Base-by-base conservation (phyloP, 37 sponge, comb jelly and placozoan species). In the Halichondria panicea region DNA sequence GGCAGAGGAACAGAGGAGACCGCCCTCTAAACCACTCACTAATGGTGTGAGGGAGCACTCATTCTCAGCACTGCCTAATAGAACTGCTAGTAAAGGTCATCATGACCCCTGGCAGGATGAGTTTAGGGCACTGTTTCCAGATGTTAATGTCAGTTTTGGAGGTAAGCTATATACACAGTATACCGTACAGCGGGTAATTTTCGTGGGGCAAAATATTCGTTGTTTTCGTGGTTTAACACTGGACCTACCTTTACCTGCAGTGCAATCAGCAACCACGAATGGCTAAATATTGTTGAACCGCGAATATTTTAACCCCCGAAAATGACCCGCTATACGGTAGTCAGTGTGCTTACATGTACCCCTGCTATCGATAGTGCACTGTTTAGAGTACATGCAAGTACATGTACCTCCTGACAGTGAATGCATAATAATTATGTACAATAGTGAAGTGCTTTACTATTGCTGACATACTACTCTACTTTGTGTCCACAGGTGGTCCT, bases 71-170 rank as follows among this genome's bases (percentile, higher is more conserved):
- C n/a, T n/a, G n/a, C n/a, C n/a, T n/a, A n/a, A n/a, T n/a, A n/a
- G n/a, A n/a, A n/a, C n/a, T n/a, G n/a, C n/a, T n/a, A n/a, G n/a
- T n/a, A n/a, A n/a, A n/a, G 43, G 21, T 8, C 22, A 28, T 3
- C 43, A 66, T 3, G 67, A 66, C 34, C 30, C 62, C 5, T 68
- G 78, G 81, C 84, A 71, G 59, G 86, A 78, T 21, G 86, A 75
- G 63, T 79, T 85, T 45, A 63, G 73, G 31, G 55, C 83, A 18
- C 65, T 85, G 33, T 75, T 85, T 30, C 86, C 86, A 24, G 63
- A 70, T 24, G 86, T 79, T n/a, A 85, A 85, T 32, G 48, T 85
- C 74, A 85, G 73, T 28, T 85, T 85, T 71, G 72, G 82, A 55
- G 72, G 78, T 72, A 32, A 40, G 43, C 38, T 22, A 6, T 8